Evolutionary conservation across 2,888 invertebrate species (phyloP), one percentile per base, ranked within the genome.

Genomic region (Lochmaea crataegi): DNA sequence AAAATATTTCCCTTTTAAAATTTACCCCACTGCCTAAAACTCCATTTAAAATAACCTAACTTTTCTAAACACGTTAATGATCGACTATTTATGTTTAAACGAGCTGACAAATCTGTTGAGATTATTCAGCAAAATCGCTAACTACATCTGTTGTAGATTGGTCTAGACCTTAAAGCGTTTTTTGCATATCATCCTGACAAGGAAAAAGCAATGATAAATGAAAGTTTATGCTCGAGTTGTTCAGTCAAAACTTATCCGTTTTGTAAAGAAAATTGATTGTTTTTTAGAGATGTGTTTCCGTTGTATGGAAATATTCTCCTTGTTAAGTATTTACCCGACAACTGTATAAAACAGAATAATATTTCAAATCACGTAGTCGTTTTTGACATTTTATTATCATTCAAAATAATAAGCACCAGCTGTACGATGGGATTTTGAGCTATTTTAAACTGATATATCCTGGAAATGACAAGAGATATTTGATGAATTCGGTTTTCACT

Each of bases 101-200:
- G 10, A 16, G 18, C 42, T 61, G 61, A 61, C 61, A 61, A 61
- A 42, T 61, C 42, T 38, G 12, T 61, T 61, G 16, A 41, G 41
- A 65, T 65, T 65, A 65, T 65, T 65, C 64, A 65, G 64, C 64
- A 51, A 48, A 65, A 45, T 65, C 45, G 42, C 14, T 18, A 22
- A 64, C 48, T 65, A 65, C 64, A 65, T 65, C 64, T 65, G 64
- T 26, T 45, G 51, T 26, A 45, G 45, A 45, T 65, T 45, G 14
- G 26, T 22, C 41, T 26, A 26, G n/a, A 18, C 41, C 22, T 65
- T 48, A 11, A 10, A 26, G 9, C 45, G 14, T 48, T 48, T 65
- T 65, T 65, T 11, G 45, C 26, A 22, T 4, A 51, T 65, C 64
- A 65, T 65, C n/a, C 22, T 65, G 26, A 48, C 22, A 42, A 48